Evolutionary conservation across 1,140 invertebrate genomes (phyloP), one percentile per base, ranked within the genome.

Genomic region (Aleiodes sp.): DNA sequence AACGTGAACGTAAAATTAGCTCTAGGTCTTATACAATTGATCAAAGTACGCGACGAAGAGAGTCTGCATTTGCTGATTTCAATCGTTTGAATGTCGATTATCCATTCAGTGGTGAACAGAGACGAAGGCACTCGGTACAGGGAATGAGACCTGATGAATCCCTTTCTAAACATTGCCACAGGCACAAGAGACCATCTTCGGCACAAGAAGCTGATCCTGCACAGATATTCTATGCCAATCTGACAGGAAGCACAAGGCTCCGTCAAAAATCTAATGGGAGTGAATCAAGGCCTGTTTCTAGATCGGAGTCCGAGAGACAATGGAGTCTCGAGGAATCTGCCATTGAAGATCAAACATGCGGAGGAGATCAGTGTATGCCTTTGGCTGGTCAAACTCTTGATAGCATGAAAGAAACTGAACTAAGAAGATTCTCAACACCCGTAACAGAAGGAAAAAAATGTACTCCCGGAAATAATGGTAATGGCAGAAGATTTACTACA

Each of bases 401-500:
- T 21, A 79, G 82, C 71, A 65, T 82, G 78, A 78, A 31, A 16
- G 68, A 76, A 1, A 43, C 72, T n/a, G 78, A 80, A 21, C 31
- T 71, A 3, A 73, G 82, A 64, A 76, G 78, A 64, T 79, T 79
- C 43, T 81, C 78, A 6, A 82, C 78, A 6, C 75, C 79, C 21
- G 69, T 73, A 8, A 72, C 67, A 21, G 76, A 80, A 46, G 21
- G 24, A 46, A 72, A 65, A 61, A 73, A 70, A 26, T 60, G 1
- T 12, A 14, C 70, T 46, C 41, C 26, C 12, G 62, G 43, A 9
- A 65, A 65, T 19, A 29, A 69, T 4, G 57, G 2, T 33, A 28
- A 62, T 26, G 77, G 74, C 4, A 76, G 81, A 69, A 70, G 82
- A 26, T 82, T 83, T 39, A 84, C 79, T 1, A 73, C 80, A 12